Percentiles rank a stretch among this genome's conserved stretches.
phyloP scores from a whole-genome alignment of 1,140 invertebrate genomes.

The Anoplolepis gracilipes region DNA sequence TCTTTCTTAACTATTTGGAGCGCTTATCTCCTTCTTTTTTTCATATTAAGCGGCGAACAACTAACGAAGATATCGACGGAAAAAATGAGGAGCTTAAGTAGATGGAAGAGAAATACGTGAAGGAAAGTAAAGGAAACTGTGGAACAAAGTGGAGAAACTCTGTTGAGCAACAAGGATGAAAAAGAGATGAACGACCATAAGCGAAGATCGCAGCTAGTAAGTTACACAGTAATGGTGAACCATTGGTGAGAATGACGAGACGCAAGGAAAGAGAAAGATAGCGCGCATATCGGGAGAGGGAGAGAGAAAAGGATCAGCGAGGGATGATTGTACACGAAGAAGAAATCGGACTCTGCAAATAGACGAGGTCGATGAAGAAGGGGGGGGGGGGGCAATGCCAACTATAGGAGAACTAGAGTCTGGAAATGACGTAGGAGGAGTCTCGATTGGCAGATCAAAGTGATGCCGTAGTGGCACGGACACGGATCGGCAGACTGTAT shows the following conservation, averaged over 20 bases:
- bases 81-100: slow-evolving; percentile 42
- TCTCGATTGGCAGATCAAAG: slow-evolving; percentile 62
- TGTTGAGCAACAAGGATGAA: neutral
- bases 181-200: slow-evolving; percentile 5
- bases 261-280: neutral
- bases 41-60: slow-evolving; percentile 30
- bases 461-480: slow-evolving; percentile 25
- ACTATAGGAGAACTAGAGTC: slow-evolving; percentile 36
- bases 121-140: slow-evolving; percentile 26
- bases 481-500: slow-evolving; percentile 21
- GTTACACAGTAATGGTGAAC: slow-evolving; percentile 66
- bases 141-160: slow-evolving; percentile 28
- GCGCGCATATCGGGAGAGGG: neutral
- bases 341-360: slow-evolving; percentile 64
- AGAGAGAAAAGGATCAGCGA: slow-evolving; percentile 25
- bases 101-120: slow-evolving; percentile 12
- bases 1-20: neutral
- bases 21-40: slow-evolving; percentile 39
- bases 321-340: slow-evolving; percentile 36
- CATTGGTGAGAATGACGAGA: slow-evolving; percentile 62
- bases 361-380: slow-evolving; percentile 50
- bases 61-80: slow-evolving; percentile 50
- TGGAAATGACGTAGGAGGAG: slow-evolving; percentile 43
- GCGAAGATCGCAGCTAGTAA: slow-evolving; percentile 41
- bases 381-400: neutral